These are phyloP conservation scores for Cryptotis parvus DNA, from an alignment of 2,113 vertebrate species.

Conservation along the genomic window DNA sequence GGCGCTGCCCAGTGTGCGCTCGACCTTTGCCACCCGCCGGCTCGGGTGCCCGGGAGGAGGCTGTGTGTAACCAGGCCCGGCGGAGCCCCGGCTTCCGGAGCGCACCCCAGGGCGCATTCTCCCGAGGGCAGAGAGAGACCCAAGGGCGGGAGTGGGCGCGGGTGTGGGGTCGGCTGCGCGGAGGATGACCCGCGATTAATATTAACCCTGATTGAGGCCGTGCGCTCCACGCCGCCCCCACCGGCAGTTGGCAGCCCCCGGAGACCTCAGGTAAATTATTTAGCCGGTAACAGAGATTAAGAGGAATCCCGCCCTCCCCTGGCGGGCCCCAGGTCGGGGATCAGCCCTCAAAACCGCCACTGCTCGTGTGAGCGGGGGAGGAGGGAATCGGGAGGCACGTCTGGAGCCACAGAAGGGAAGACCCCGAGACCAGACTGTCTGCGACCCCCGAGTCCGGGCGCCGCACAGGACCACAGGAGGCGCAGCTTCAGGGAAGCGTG, in stretches of 20 bases:
- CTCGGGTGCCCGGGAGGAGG: neutral
- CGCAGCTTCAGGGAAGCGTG: too few species aligned
- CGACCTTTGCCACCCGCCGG: constrained; percentile 51
- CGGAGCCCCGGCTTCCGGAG: neutral
- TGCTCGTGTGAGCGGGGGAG: neutral
- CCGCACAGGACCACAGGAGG: too few species aligned
- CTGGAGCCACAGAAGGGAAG: neutral
- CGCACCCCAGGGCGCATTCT: neutral
- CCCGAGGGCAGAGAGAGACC: neutral
- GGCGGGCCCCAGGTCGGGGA: neutral
- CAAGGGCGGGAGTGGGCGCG: neutral
- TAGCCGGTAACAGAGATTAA: constrained; percentile 20
- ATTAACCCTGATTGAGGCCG: constrained; percentile 69
- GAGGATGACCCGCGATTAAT: constrained; percentile 32
- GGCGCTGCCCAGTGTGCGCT: neutral
- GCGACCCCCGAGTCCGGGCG: too few species aligned
- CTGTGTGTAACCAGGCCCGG: neutral
- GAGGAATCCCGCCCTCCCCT: neutral
- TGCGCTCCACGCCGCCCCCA: neutral
- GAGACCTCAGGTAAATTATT: constrained; percentile 59
- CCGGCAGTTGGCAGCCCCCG: constrained; percentile 28
- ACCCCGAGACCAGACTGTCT: neutral
- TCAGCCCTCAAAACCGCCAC: neutral
- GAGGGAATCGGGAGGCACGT: too few species aligned
- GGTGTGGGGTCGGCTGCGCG: neutral